Evolutionary conservation across 2,888 invertebrate genomes (phyloP), one percentile per base, ranked within the genome.

Genomic region (Phyllotreta striolata): DNA sequence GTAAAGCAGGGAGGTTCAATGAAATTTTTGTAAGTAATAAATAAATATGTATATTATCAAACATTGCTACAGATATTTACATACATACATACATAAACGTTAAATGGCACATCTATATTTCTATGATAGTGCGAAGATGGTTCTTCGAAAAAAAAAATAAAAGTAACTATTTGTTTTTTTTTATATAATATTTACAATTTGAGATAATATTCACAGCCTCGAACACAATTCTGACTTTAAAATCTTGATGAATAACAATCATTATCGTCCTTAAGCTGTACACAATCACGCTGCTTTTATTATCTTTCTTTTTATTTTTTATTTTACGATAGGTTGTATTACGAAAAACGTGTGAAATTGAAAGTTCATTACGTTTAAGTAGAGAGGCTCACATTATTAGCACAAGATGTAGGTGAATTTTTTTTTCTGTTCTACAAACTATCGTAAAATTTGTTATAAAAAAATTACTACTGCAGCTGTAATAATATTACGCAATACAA

Each of bases 171-270:
- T 57, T 35, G 46, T 52, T 63, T 51, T 38, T 54, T 41, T 46
- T 47, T 61, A 70, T 67, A 69, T 67, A 70, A 69, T 71, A 69
- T 69, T 24, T 24, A 70, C 70, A 71, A 70, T 68, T 72, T 70
- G 73, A 75, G 76, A 76, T 73, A 74, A 74, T 76, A 74, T 75
- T 78, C 77, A 78, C 77, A 78, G 77, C 77, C 78, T 76, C 75
- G 71, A 73, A 76, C 75, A 73, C 71, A 72, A 73, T 70, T 73
- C 72, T 72, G 71, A 72, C 73, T 70, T 66, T 62, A 64, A 66
- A 66, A 70, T 67, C 64, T 64, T 63, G 43, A 54, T 61, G 57
- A 62, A 66, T 63, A 62, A 54, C 35, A 41, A 10, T 39, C 49
- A 13, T 55, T 41, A 43, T 55, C 39, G 41, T 60, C 55, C 37